phyloP scores from a whole-genome alignment of 2,797 vertebrate species.

The Myotis findleyi region DNA sequence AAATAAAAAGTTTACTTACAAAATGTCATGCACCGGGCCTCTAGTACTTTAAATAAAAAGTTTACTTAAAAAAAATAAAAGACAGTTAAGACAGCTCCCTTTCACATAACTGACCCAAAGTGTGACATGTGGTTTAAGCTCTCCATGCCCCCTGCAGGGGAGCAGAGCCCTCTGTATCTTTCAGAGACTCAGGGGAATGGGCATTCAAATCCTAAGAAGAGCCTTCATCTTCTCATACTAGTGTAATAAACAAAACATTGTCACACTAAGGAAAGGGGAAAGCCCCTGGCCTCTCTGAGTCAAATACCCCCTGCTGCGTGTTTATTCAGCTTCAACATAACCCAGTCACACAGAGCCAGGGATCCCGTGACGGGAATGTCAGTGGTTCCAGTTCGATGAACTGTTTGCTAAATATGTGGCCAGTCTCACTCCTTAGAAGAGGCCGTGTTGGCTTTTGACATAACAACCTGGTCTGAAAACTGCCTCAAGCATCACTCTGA shows the following conservation, averaged over 20 bases:
- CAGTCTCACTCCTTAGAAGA: background rate
- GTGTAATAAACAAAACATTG: background rate
- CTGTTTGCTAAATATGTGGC: background rate
- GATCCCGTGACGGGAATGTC: background rate
- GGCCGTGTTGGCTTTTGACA: background rate
- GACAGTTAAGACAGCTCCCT: background rate
- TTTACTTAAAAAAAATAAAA: background rate
- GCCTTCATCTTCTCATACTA: background rate
- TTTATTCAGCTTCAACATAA: background rate
- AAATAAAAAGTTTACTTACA: no score
- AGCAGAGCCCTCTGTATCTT: background rate
- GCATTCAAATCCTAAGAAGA: background rate
- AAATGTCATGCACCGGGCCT: no score
- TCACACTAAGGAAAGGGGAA: background rate
- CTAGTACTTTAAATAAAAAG: background rate
- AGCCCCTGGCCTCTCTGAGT: background rate
- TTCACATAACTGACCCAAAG: background rate
- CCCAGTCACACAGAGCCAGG: background rate
- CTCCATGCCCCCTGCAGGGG: background rate
- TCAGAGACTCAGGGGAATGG: background rate
- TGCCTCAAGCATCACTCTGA: background rate
- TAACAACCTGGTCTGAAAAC: background rate
- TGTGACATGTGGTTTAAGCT: background rate
- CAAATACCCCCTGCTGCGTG: background rate
- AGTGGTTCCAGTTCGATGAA: background rate